phyloP scores from a whole-genome alignment of 2,888 invertebrate species.

The Brachycybe producta region DNA sequence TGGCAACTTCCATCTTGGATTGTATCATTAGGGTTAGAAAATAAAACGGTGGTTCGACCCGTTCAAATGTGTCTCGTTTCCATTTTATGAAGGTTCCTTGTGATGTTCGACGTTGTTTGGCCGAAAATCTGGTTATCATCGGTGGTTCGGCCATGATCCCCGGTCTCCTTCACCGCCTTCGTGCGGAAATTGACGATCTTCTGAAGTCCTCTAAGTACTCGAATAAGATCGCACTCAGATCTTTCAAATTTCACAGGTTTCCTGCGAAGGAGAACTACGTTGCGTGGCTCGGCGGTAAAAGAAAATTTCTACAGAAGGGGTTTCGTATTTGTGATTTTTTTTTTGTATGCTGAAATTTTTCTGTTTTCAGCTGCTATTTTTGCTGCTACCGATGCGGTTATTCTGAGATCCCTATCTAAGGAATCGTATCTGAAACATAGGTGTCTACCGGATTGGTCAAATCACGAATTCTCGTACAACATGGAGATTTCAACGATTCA shows the following conservation, averaged over 20 bases:
- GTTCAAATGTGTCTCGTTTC: not conserved
- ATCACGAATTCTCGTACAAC: constrained; percentile 40
- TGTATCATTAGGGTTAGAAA: constrained; percentile 54
- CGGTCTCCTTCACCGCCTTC: constrained; percentile 68
- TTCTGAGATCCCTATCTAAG: constrained; percentile 54
- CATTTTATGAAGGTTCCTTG: constrained; percentile 53
- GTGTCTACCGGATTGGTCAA: constrained; percentile 70
- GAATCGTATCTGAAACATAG: constrained; percentile 58
- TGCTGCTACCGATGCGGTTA: constrained; percentile 59
- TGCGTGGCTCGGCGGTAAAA: constrained; percentile 69
- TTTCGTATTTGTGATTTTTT: constrained; percentile 19
- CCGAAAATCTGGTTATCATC: constrained; percentile 68
- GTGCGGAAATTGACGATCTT: constrained; percentile 57
- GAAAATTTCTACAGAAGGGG: not conserved
- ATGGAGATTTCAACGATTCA: too few relatives aligned
- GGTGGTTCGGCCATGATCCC: constrained; percentile 75
- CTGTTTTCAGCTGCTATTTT: constrained; percentile 52
- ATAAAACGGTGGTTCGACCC: too few relatives aligned
- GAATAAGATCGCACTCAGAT: constrained; percentile 46
- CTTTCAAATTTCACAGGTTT: constrained; percentile 65
- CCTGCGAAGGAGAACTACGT: constrained; percentile 69
- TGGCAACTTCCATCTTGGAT: constrained; percentile 74
- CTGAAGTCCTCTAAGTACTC: constrained; percentile 48
- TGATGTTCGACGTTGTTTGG: constrained; percentile 61
- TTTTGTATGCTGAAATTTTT: not conserved